phyloP scores from a whole-genome alignment of 2,113 vertebrate genomes.

The Cebus imitator region DNA sequence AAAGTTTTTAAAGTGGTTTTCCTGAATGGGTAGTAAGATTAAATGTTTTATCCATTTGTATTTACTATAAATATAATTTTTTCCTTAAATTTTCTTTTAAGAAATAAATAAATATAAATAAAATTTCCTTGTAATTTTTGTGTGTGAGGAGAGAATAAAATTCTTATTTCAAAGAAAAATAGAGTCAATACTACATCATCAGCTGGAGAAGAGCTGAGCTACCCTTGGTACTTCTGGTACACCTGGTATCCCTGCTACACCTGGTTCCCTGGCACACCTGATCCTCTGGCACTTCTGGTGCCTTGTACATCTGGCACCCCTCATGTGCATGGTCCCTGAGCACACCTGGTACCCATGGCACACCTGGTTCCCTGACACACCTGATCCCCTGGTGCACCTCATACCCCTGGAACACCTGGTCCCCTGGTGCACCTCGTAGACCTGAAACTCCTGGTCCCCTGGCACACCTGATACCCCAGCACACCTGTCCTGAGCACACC shows the following conservation, averaged over 20 bases:
- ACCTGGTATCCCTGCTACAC: not conserved
- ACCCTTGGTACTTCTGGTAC: not conserved
- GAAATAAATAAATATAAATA: no score
- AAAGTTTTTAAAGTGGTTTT: not conserved
- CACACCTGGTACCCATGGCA: no score
- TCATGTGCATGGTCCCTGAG: not conserved
- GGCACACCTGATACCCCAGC: not conserved
- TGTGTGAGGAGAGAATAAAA: not conserved
- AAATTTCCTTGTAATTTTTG: not conserved
- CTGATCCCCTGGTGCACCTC: no score
- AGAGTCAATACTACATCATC: not conserved
- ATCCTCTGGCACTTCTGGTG: not conserved
- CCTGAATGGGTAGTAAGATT: not conserved
- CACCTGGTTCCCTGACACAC: no score
- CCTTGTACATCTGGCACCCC: not conserved
- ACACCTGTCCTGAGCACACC: no score
- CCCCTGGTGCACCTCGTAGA: no score
- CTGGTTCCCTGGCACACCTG: not conserved
- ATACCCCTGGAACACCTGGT: no score
- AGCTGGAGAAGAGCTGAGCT: not conserved
- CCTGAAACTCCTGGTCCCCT: not conserved
- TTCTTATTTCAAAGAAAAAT: not conserved
- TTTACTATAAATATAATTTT: not conserved
- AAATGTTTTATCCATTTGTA: not conserved
- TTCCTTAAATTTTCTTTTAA: not conserved